Percentiles rank a stretch among this genome's conserved stretches.
These are phyloP conservation scores for Gymnodraco acuticeps DNA, from an alignment of 2,797 vertebrate genomes.

Conservation along the genomic window DNA sequence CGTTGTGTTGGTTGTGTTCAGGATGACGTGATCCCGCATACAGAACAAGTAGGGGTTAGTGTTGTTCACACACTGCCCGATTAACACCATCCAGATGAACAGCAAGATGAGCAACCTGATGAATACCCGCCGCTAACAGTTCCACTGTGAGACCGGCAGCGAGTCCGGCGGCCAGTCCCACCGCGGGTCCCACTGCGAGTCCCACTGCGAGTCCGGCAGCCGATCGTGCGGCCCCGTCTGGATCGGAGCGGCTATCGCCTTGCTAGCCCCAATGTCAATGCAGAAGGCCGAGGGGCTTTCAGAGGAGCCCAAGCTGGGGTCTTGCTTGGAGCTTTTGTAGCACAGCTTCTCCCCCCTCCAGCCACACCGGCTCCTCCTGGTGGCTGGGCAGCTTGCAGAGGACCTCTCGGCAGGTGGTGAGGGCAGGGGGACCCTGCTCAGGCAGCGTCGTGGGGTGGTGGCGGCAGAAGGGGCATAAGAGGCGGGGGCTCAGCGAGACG, in stretches of 20 bases:
- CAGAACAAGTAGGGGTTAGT: conserved; percentile 87
- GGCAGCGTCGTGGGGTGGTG: conserved; percentile 87
- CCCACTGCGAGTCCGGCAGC: too few relatives aligned
- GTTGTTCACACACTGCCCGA: conserved; percentile 92
- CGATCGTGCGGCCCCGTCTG: conserved; percentile 18
- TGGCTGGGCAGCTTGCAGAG: conserved; percentile 89
- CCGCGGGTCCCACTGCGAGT: too few relatives aligned
- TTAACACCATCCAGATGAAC: conserved; percentile 87
- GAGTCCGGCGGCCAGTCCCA: too few relatives aligned
- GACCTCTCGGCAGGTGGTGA: conserved; percentile 90
- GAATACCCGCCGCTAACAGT: too few relatives aligned
- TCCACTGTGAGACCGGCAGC: too few relatives aligned
- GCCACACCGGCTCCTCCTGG: conserved; percentile 90
- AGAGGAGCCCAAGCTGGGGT: not conserved
- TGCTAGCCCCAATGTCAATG: conserved; percentile 92
- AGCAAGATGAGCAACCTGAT: conserved; percentile 81
- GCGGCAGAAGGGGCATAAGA: conserved; percentile 94
- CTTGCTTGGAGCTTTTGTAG: conserved; percentile 79
- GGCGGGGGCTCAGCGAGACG: conserved; percentile 75
- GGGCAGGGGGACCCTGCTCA: conserved; percentile 85
- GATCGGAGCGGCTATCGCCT: not conserved
- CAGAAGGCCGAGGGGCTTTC: conserved; percentile 78
- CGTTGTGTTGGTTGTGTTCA: accelerated
- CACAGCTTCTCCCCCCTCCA: conserved; percentile 93
- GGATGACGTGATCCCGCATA: not conserved